Evolutionary conservation across 2,113 vertebrate genomes (phyloP).

Genomic region (Mus spicilegus): DNA sequence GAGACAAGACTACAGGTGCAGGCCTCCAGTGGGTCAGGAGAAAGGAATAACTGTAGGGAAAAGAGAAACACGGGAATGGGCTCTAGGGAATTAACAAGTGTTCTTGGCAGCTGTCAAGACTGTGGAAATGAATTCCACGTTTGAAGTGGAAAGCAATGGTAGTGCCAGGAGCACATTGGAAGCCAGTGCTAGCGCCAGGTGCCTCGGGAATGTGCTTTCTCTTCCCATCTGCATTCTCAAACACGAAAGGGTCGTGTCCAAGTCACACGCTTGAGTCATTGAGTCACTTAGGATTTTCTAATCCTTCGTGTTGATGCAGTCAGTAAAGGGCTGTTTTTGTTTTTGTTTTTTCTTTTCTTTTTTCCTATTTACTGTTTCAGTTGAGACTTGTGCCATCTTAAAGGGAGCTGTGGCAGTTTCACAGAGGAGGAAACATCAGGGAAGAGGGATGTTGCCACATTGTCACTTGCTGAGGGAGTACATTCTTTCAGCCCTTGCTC

Average conservation of each 20-base stretch:
- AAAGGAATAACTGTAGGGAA: neutral
- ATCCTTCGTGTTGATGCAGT: conserved; percentile 18
- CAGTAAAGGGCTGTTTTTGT: neutral
- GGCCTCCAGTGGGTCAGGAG: too few species aligned
- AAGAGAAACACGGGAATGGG: neutral
- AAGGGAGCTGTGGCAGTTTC: neutral
- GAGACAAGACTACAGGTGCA: neutral
- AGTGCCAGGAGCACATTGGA: neutral
- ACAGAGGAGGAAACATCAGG: neutral
- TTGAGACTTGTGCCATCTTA: neutral
- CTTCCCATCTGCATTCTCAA: neutral
- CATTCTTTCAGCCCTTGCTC: neutral
- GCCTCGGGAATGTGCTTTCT: neutral
- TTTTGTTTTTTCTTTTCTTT: neutral
- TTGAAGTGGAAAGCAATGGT: neutral
- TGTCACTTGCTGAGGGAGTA: neutral
- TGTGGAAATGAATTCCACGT: conserved; percentile 21
- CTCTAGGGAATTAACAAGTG: conserved; percentile 14
- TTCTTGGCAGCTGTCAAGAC: conserved; percentile 38
- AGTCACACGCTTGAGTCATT: conserved; percentile 6
- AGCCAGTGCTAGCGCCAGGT: neutral
- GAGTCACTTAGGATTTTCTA: conserved; percentile 30
- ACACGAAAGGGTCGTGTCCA: conserved; percentile 35
- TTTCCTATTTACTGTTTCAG: neutral
- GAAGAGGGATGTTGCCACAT: neutral